phyloP scores from a whole-genome alignment of 2,888 invertebrate genomes.

The Coleophora flavipennella region DNA sequence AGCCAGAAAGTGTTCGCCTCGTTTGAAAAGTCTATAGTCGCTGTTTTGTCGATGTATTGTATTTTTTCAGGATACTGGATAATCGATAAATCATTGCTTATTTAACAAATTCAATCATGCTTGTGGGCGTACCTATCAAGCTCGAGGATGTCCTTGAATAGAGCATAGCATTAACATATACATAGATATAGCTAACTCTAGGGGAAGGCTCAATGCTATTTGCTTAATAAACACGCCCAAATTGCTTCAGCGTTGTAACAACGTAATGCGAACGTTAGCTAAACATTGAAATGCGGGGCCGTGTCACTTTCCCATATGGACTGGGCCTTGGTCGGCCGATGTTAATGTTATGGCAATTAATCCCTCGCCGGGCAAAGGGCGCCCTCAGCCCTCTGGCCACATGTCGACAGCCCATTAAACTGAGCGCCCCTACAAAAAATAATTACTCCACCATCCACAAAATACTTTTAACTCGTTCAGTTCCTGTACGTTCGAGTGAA shows the following conservation, averaged over 20 bases:
- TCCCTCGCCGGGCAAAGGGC: constrained; percentile 9
- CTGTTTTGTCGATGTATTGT: too few species aligned
- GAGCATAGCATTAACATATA: too few species aligned
- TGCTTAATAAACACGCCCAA: not conserved
- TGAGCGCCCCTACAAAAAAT: constrained; percentile 60
- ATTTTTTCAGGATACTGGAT: too few species aligned
- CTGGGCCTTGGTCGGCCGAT: constrained; percentile 11
- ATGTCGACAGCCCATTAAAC: constrained; percentile 58
- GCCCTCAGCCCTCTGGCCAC: constrained; percentile 22
- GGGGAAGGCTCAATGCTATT: not conserved
- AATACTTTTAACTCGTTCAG: constrained; percentile 42
- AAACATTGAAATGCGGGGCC: constrained; percentile 15
- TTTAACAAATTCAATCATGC: not conserved
- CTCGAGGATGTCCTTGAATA: too few species aligned
- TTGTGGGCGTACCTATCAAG: not conserved
- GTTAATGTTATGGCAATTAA: constrained; percentile 26
- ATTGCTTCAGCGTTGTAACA: not conserved
- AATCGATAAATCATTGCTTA: not conserved
- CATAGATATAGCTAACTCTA: too few species aligned
- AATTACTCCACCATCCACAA: constrained; percentile 65
- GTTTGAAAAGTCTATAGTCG: too few species aligned
- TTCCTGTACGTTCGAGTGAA: constrained; percentile 18
- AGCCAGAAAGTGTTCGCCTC: too few species aligned
- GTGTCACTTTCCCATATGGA: constrained; percentile 40
- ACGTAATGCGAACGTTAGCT: not conserved